These are phyloP conservation scores for Diplolepis rosae DNA, from an alignment of 2,888 invertebrate species.

Conservation along the genomic window DNA sequence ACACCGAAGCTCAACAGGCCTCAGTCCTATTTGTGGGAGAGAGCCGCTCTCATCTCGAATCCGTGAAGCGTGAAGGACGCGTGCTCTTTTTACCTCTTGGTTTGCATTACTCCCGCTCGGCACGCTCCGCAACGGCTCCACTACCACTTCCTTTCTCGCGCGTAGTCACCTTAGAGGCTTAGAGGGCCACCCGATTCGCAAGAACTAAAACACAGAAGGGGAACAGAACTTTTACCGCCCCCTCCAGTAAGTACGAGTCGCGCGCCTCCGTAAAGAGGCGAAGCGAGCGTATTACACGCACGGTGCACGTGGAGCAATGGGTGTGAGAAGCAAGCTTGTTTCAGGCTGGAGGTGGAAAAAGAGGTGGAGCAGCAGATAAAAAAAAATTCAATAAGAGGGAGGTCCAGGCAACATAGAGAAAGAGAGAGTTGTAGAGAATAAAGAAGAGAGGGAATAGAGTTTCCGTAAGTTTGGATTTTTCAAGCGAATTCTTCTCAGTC, in stretches of 20 bases:
- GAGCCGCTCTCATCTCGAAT: constrained; percentile 4
- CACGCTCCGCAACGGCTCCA: too few species aligned
- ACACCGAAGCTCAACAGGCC: background rate
- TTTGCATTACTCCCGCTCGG: constrained; percentile 1
- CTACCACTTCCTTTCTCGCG: constrained; percentile 2
- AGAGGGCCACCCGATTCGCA: constrained; percentile 5
- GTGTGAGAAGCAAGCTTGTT: constrained; percentile 27
- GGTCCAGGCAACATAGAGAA: background rate
- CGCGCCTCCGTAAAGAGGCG: constrained; percentile 47
- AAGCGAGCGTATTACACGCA: constrained; percentile 54
- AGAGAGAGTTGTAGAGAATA: background rate
- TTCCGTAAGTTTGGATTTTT: constrained; percentile 8
- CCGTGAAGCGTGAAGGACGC: constrained; percentile 17
- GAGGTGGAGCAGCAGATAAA: constrained; percentile 23
- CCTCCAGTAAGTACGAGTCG: constrained; percentile 48
- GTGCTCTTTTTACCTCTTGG: background rate
- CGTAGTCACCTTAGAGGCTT: background rate
- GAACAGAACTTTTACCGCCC: constrained; percentile 40
- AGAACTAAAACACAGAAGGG: constrained; percentile 14
- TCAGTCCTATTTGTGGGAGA: background rate
- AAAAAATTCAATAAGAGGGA: constrained; percentile 17
- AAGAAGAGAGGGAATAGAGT: background rate
- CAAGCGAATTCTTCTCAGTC: background rate
- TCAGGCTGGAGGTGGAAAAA: constrained; percentile 8
- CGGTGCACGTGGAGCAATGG: constrained; percentile 38